Base-by-base conservation (phyloP, 2,888 invertebrate species). In the Meteorus cinctellus region DNA sequence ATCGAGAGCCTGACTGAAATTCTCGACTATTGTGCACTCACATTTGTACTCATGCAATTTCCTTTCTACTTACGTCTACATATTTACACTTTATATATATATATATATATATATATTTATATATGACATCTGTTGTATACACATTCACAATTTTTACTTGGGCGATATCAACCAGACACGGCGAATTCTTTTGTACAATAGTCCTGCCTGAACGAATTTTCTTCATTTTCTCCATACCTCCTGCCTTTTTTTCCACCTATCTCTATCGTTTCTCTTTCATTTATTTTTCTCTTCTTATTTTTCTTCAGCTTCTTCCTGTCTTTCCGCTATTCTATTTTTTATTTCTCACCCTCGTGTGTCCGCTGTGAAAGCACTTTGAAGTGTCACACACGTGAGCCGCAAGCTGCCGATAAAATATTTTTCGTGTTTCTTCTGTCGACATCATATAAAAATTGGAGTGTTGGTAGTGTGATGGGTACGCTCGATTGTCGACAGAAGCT, bases 401-500 rank as follows among this genome's bases (percentile, higher is more conserved):
- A 62, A 62, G 29, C 62, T 69, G 48, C 51, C 69, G 69, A 69
- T 72, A 72, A 72, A 63, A 72, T 72, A 72, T 72, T 72, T 72
- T 72, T 65, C 72, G 48, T 72, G 72, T 72, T 68, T 72, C 51
- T 29, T 27, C 55, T 24, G 55, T 55, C n/a, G 55, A 55, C 55
- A 55, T 55, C 55, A 55, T 55, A 55, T 55, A 55, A 55, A 55
- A 55, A 55, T 55, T n/a, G 55, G 55, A 10, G 19, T 55, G 55
- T 8, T 55, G 55, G 31, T 41, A n/a, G 27, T 48, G 24, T 66
- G 36, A 41, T 66, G 36, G 41, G 19, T 41, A 24, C 24, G n/a
- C 55, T n/a, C 41, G 66, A 31, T 24, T 41, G 68, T 48, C 31
- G 31, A 29, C 27, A 62, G 16, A 27, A 51, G 48, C 51, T 51